These are phyloP conservation scores for Taurulus bubalis DNA, from an alignment of 2,113 vertebrate genomes.

Conservation along the genomic window DNA sequence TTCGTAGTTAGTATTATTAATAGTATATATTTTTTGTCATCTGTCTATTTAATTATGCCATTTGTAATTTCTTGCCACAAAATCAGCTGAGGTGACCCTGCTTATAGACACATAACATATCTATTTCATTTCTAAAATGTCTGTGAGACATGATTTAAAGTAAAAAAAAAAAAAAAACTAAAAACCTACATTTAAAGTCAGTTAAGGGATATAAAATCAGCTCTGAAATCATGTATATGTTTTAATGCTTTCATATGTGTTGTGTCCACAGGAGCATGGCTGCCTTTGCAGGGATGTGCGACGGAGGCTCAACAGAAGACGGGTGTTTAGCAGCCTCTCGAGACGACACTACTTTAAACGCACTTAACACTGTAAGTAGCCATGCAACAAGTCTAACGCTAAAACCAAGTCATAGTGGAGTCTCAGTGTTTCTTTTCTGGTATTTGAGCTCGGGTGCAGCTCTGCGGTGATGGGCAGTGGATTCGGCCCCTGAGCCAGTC, in stretches of 20 bases:
- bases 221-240: background rate
- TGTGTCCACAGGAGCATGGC: slow-evolving; percentile 94
- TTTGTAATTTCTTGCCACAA: background rate
- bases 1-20: no score
- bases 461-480: slow-evolving; percentile 27
- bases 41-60: background rate
- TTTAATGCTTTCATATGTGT: slow-evolving; percentile 24
- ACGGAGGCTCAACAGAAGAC: slow-evolving; percentile 97
- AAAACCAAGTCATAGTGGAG: background rate
- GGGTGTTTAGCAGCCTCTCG: slow-evolving; percentile 96
- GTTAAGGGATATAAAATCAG: background rate
- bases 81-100: background rate
- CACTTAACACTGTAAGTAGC: slow-evolving; percentile 95
- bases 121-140: background rate
- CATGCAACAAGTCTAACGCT: slow-evolving; percentile 12
- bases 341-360: slow-evolving; percentile 98
- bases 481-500: slow-evolving; percentile 31
- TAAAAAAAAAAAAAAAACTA: background rate
- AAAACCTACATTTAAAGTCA: background rate
- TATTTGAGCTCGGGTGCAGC: background rate
- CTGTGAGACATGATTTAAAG: background rate
- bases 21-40: background rate
- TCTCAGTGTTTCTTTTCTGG: no score
- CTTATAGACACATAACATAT: background rate
- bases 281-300: slow-evolving; percentile 99